phyloP scores from a whole-genome alignment of 2,113 vertebrate genomes.

The Neodon shergylaensis region DNA sequence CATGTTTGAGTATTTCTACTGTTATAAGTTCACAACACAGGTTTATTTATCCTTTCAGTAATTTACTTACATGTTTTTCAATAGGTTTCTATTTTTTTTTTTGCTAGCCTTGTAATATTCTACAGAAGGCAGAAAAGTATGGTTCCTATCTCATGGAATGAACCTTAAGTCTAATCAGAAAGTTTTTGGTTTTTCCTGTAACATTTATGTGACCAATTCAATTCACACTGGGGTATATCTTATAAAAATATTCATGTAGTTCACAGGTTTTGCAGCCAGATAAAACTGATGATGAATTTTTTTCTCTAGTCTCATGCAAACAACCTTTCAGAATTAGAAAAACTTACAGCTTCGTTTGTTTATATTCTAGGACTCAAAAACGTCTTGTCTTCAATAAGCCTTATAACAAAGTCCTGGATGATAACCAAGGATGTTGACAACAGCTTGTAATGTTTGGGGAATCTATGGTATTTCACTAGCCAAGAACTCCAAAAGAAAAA shows the following conservation, averaged over 20 bases:
- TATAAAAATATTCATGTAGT: background rate
- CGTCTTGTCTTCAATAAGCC: background rate
- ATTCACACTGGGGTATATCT: background rate
- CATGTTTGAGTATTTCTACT: background rate
- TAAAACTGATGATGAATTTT: background rate
- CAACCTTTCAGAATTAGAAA: background rate
- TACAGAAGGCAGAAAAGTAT: background rate
- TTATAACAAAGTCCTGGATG: background rate
- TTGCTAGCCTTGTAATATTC: background rate
- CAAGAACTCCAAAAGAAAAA: background rate
- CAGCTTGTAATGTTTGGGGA: background rate
- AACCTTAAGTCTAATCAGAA: background rate
- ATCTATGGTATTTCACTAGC: background rate
- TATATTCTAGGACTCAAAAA: background rate
- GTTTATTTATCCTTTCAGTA: background rate
- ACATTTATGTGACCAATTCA: background rate
- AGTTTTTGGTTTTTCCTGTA: background rate
- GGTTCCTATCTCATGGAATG: background rate
- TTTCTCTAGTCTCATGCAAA: background rate
- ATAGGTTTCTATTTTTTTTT: background rate
- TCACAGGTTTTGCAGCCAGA: background rate
- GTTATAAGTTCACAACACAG: background rate
- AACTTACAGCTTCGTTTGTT: background rate
- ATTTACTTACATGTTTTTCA: constrained; percentile 31
- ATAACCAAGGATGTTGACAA: background rate